These are phyloP conservation scores for Drosophila sulfurigaster DNA, from an alignment of 1,140 invertebrate genomes.

Conservation along the genomic window DNA sequence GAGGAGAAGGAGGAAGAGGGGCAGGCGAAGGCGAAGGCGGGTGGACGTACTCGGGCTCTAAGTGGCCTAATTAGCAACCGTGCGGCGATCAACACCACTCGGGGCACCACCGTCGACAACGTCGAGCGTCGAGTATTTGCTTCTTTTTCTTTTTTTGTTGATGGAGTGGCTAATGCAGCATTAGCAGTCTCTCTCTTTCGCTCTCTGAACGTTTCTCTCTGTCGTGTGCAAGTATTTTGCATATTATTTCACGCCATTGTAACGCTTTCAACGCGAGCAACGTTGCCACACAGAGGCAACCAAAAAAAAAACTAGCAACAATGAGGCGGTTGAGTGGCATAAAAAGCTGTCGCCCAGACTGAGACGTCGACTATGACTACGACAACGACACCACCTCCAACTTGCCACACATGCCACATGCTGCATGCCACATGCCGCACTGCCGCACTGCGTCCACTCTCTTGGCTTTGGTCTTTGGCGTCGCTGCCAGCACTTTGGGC, in stretches of 20 bases:
- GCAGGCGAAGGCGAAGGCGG: background rate
- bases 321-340: slow-evolving; percentile 76
- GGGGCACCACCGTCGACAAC: slow-evolving; percentile 53
- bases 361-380: slow-evolving; percentile 4
- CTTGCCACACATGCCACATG: slow-evolving; percentile 24
- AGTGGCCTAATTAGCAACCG: slow-evolving; percentile 81
- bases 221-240: slow-evolving; percentile 67
- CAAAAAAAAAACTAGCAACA: slow-evolving; percentile 62
- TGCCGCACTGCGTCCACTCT: slow-evolving; percentile 37
- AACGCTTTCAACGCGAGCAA: slow-evolving; percentile 69
- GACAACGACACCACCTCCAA: slow-evolving; percentile 11
- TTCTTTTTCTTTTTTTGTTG: slow-evolving; percentile 16
- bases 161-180: slow-evolving; percentile 51
- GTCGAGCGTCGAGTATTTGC: slow-evolving; percentile 12
- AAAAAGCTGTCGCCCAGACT: slow-evolving; percentile 69
- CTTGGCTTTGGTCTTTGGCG: slow-evolving; percentile 69
- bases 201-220: background rate
- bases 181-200: slow-evolving; percentile 4
- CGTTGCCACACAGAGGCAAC: slow-evolving; percentile 32
- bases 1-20: background rate
- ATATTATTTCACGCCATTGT: slow-evolving; percentile 83
- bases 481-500: slow-evolving; percentile 74
- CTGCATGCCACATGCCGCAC: slow-evolving; percentile 24
- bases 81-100: slow-evolving; percentile 81
- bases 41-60: slow-evolving; percentile 57